Evolutionary conservation across 2,888 invertebrate species (phyloP), one percentile per base, ranked within the genome.

Genomic region (Nipponacmea schrenckii): DNA sequence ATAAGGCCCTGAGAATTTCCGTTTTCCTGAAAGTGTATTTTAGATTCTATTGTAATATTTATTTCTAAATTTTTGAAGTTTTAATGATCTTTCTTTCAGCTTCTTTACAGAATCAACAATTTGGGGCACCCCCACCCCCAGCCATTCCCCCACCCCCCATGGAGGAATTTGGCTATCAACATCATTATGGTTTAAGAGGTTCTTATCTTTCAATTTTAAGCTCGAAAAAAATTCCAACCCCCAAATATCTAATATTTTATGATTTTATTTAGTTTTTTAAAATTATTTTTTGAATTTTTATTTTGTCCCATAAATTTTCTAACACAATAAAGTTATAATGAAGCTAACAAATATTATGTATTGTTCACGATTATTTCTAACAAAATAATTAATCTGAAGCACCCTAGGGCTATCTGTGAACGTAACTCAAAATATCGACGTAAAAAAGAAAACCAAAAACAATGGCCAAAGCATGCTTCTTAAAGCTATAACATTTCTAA

Each of bases 91-190:
- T 44, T 62, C 17, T 69, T 48, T 20, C 74, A 78, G 78, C 78
- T 4, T 74, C 73, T 7, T 24, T 76, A 65, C 46, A 73, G 46
- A 69, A 63, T 48, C 72, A 72, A 17, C 73, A 74, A 44, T 68
- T 64, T 56, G 10, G 24, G 20, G 56, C 56, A 2, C 80, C n/a
- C 76, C 77, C 69, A 69, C 84, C 92, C 68, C 89, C 92, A 81
- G 92, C 92, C 70, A 81, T 85, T 62, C 85, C 84, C 73, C 85
- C 85, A 63, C 85, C 84, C 71, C 84, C 84, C 45, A 78, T 78
- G 76, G 81, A 81, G 62, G 70, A 72, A 45, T 79, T 75, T 68
- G 74, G 77, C 73, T 78, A 76, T 70, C 77, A 75, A 45, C 31
- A 26, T 63, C n/a, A 31, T 64, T 73, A 73, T 71, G 73, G 75